phyloP scores from a whole-genome alignment of 2,888 invertebrate species.

The Ormyrus labotus region DNA sequence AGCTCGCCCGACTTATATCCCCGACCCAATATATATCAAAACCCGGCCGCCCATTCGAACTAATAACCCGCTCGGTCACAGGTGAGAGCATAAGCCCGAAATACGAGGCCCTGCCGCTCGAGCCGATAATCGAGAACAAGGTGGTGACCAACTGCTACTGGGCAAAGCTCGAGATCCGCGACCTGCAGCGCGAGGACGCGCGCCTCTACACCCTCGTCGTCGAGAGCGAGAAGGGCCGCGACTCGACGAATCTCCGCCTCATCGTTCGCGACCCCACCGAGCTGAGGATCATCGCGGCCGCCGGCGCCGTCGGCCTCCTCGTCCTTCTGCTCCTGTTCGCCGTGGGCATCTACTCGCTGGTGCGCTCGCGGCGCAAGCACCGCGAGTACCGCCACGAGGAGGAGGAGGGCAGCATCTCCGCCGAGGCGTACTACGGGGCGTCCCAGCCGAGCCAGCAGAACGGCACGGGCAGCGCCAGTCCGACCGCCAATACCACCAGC shows the following conservation, averaged over 20 bases:
- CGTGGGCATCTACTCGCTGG: slow-evolving; percentile 66
- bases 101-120: slow-evolving; percentile 71
- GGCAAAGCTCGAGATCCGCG: slow-evolving; percentile 86
- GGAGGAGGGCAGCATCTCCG: slow-evolving; percentile 73
- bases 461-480: not conserved
- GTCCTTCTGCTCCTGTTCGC: slow-evolving; percentile 68
- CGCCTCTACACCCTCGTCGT: slow-evolving; percentile 91
- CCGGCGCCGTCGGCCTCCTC: slow-evolving; percentile 68
- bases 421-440: slow-evolving; percentile 70
- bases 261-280: slow-evolving; percentile 72
- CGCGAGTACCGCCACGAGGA: slow-evolving; percentile 66
- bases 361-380: slow-evolving; percentile 61
- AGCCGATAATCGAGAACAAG: slow-evolving; percentile 71
- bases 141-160: slow-evolving; percentile 84
- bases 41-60: too few relatives aligned
- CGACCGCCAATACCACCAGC: slow-evolving; percentile 45
- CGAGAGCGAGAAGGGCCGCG: slow-evolving; percentile 91
- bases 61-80: slow-evolving; percentile 42
- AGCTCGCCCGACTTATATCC: too few relatives aligned
- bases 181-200: slow-evolving; percentile 87
- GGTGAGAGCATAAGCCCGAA: slow-evolving; percentile 72
- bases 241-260: slow-evolving; percentile 75
- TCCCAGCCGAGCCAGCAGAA: slow-evolving; percentile 15
- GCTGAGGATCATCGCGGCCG: slow-evolving; percentile 70
- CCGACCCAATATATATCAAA: too few relatives aligned